These are phyloP conservation scores for Elymnias hypermnestra DNA, from an alignment of 1,140 invertebrate species.

Conservation along the genomic window DNA sequence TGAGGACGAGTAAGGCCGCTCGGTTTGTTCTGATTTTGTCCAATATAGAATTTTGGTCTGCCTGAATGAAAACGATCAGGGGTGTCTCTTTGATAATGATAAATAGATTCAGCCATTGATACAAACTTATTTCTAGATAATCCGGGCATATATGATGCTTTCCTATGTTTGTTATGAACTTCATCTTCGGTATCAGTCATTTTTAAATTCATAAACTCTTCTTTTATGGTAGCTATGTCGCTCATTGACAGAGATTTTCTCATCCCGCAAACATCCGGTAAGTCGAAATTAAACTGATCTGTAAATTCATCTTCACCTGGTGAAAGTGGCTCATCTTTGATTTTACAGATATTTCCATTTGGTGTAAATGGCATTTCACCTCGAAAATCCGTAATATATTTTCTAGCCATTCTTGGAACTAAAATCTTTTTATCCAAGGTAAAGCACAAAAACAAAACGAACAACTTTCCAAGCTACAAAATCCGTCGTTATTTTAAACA, in stretches of 20 bases:
- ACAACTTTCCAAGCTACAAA: too few species aligned
- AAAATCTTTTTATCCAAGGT: neutral
- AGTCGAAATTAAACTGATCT: constrained; percentile 33
- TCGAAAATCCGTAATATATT: constrained; percentile 52
- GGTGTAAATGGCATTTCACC: constrained; percentile 51
- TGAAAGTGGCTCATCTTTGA: constrained; percentile 57
- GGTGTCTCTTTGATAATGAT: constrained; percentile 62
- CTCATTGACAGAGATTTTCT: constrained; percentile 64
- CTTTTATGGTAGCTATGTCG: constrained; percentile 44
- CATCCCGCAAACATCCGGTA: constrained; percentile 35
- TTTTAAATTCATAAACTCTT: constrained; percentile 44
- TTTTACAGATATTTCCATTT: constrained; percentile 29
- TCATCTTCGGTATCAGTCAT: constrained; percentile 31
- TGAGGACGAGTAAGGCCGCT: constrained; percentile 47
- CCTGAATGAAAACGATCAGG: constrained; percentile 56
- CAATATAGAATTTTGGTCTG: constrained; percentile 34
- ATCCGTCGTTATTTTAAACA: too few species aligned
- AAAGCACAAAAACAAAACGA: too few species aligned
- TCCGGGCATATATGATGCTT: constrained; percentile 29
- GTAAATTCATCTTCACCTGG: constrained; percentile 52
- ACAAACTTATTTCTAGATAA: constrained; percentile 60
- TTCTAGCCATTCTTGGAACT: constrained; percentile 41
- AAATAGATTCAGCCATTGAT: constrained; percentile 65
- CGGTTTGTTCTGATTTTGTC: constrained; percentile 22
- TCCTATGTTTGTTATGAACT: constrained; percentile 32